These are phyloP conservation scores for Grallaria varia DNA, from an alignment of 2,113 vertebrate genomes.

Conservation along the genomic window DNA sequence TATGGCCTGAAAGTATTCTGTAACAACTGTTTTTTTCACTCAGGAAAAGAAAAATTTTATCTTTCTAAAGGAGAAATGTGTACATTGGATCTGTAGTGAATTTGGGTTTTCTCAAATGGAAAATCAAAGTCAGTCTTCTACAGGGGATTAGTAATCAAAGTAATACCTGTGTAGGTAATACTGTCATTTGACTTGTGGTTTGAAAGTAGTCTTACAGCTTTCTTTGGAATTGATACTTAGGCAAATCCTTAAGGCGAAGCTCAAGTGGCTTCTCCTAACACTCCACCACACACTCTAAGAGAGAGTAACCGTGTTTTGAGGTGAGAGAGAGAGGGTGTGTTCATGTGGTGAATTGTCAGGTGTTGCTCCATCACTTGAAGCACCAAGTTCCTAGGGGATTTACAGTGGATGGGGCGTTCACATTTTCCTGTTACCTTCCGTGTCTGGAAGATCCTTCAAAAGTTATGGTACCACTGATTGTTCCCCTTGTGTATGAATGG, in stretches of 20 bases:
- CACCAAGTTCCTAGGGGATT: not conserved
- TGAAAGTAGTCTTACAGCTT: not conserved
- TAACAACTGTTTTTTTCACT: not conserved
- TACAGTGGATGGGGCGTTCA: not conserved
- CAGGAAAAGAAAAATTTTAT: not conserved
- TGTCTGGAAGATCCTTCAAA: not conserved
- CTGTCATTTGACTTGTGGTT: not conserved
- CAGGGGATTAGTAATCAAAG: not conserved
- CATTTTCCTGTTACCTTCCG: not conserved
- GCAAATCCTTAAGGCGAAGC: not conserved
- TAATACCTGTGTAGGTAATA: not conserved
- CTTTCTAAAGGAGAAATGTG: not conserved
- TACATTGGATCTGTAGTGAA: not conserved
- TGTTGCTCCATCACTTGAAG: not conserved
- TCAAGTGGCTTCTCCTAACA: not conserved
- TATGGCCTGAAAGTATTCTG: constrained; percentile 67
- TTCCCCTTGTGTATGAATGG: not conserved
- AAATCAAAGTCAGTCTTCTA: not conserved
- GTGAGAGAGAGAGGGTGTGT: not conserved
- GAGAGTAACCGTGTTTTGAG: not conserved
- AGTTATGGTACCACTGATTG: not conserved
- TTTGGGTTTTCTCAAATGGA: not conserved
- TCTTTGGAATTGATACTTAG: not conserved
- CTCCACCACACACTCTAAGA: not conserved
- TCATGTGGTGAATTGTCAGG: not conserved